A percentile compares a stretch with the other conserved stretches of the same genome.
phyloP scores from a whole-genome alignment of 2,888 invertebrate species.

The Mermis nigrescens region DNA sequence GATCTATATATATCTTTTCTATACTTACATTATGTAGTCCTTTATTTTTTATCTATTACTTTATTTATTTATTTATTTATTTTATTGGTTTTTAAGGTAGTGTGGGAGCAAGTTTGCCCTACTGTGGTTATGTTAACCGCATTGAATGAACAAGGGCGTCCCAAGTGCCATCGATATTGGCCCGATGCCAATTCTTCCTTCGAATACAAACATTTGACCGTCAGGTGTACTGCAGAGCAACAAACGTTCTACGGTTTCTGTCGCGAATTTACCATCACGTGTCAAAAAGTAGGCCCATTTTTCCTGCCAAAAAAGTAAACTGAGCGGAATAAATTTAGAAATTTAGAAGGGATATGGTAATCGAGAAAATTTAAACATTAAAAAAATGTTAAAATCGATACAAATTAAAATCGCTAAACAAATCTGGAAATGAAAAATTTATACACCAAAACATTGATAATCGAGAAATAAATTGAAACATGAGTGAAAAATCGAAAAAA shows the following conservation, averaged over 20 bases:
- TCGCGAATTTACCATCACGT: slow-evolving; percentile 63
- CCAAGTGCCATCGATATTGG: slow-evolving; percentile 96
- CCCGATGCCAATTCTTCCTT: slow-evolving; percentile 52
- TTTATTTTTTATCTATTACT: not conserved
- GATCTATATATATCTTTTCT: not conserved
- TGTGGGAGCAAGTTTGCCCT: slow-evolving; percentile 74
- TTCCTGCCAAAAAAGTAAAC: too few relatives aligned
- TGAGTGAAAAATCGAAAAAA: too few relatives aligned
- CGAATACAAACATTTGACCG: slow-evolving; percentile 39
- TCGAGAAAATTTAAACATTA: too few relatives aligned
- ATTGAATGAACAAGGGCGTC: slow-evolving; percentile 60
- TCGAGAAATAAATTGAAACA: too few relatives aligned
- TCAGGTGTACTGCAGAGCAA: slow-evolving; percentile 61
- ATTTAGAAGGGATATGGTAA: too few relatives aligned
- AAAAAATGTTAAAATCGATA: too few relatives aligned
- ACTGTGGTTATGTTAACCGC: slow-evolving; percentile 96
- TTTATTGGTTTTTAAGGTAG: slow-evolving; percentile 49
- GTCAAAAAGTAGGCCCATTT: slow-evolving; percentile 44
- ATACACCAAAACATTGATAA: too few relatives aligned
- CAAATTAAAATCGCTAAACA: too few relatives aligned
- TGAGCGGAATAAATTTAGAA: too few relatives aligned
- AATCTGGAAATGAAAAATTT: too few relatives aligned
- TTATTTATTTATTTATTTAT: slow-evolving; percentile 8
- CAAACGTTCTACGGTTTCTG: slow-evolving; percentile 61
- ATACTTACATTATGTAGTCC: not conserved